Percentiles rank a stretch among this genome's conserved stretches.
Evolutionary conservation across 2,113 vertebrate genomes (phyloP).

Genomic region (Aptenodytes forsteri): DNA sequence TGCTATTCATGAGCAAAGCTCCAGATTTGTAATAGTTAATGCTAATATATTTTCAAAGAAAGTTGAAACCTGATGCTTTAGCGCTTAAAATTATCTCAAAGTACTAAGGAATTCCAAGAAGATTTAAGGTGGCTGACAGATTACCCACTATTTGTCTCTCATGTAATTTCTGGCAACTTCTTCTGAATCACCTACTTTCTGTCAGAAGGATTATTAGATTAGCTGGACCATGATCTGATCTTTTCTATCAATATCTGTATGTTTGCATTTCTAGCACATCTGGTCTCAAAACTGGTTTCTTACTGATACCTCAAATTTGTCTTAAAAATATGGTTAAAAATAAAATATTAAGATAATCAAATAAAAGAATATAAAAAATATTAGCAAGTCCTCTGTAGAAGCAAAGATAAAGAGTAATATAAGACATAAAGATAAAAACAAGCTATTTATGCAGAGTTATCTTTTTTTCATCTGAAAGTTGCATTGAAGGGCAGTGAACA

Average conservation of each 20-base stretch:
- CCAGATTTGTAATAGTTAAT: not conserved
- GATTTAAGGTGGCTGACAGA: not conserved
- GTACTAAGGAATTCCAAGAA: not conserved
- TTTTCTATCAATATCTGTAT: not conserved
- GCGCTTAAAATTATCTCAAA: slow-evolving; percentile 2
- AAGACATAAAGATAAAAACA: not conserved
- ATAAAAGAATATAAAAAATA: not conserved
- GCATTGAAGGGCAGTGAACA: not conserved
- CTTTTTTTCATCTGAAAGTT: not conserved
- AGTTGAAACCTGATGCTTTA: not conserved
- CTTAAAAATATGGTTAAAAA: not conserved
- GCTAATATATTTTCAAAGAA: slow-evolving; percentile 39
- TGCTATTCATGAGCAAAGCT: not conserved
- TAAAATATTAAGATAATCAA: not conserved
- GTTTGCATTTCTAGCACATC: not conserved
- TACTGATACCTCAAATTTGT: not conserved
- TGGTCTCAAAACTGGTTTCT: not conserved
- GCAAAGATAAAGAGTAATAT: not conserved
- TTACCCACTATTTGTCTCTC: not conserved
- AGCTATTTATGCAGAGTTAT: not conserved
- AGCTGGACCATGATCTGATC: not conserved
- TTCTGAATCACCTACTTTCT: not conserved
- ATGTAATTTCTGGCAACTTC: not conserved
- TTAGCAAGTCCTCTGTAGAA: not conserved
- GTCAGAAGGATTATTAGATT: not conserved